Evolutionary conservation across 2,888 invertebrate genomes (phyloP).

Genomic region (Anoplius nigerrimus): DNA sequence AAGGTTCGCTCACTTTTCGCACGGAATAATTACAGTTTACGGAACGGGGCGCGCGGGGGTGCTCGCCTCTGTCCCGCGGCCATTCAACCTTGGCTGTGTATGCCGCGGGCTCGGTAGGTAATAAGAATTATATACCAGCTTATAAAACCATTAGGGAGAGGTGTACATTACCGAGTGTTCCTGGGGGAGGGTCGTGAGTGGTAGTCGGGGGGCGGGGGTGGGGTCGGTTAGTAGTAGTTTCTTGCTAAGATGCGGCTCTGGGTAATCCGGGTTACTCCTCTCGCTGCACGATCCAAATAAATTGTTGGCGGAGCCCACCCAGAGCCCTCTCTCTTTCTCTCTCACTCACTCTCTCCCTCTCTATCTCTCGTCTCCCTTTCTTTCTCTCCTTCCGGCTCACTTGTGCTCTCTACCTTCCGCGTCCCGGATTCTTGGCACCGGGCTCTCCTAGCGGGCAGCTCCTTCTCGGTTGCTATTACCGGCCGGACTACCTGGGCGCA

Average conservation of each 20-base stretch:
- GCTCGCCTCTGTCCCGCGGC: conserved; percentile 11
- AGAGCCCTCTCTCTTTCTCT: not conserved
- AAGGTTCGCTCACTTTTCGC: conserved; percentile 9
- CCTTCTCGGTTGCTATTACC: not conserved
- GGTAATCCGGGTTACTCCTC: conserved; percentile 36
- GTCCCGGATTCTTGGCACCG: conserved; percentile 41
- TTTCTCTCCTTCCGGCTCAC: too few relatives aligned
- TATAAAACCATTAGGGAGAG: conserved; percentile 38
- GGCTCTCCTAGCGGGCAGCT: conserved; percentile 10
- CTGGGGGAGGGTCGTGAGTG: not conserved
- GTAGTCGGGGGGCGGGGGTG: not conserved
- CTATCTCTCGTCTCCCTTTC: not conserved
- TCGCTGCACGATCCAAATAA: conserved; percentile 41
- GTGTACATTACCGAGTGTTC: conserved; percentile 20
- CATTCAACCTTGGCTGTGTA: too few relatives aligned
- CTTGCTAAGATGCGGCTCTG: conserved; percentile 26
- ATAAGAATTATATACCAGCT: conserved; percentile 50
- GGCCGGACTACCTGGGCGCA: conserved; percentile 1
- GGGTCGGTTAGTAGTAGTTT: conserved; percentile 12
- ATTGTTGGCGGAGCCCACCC: conserved; percentile 34
- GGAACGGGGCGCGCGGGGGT: conserved; percentile 9
- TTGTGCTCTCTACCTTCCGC: too few relatives aligned
- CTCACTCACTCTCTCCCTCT: not conserved
- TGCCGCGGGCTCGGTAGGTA: conserved; percentile 15
- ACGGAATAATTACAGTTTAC: conserved; percentile 51